Conservation (phyloP, 2,113 vertebrate species). For the Daphoenositta chrysoptera region DNA sequence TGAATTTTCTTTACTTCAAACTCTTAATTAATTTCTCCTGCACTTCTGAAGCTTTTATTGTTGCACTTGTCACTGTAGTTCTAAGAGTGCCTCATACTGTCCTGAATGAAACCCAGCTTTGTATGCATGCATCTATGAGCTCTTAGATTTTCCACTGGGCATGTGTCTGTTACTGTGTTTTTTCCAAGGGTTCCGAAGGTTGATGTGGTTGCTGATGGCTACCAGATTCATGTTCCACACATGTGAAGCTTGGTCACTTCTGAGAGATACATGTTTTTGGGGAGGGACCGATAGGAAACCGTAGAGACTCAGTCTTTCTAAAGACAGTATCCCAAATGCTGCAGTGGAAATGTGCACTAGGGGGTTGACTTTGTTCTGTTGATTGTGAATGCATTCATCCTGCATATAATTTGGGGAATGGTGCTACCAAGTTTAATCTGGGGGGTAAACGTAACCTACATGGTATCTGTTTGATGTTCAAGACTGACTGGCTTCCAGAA, state of each 20-base stretch:
- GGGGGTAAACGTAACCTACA: fast-evolving
- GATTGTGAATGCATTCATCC: neutral
- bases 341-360: neutral
- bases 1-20: neutral
- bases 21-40: neutral
- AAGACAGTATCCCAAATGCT: neutral
- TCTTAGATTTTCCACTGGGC: neutral
- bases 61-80: neutral
- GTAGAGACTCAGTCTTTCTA: neutral
- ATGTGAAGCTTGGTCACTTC: neutral
- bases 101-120: neutral
- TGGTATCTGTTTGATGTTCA: neutral
- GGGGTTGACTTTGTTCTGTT: neutral
- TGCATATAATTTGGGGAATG: neutral
- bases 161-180: neutral
- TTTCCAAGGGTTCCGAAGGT: neutral
- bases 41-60: neutral
- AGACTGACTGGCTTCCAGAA: neutral
- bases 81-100: neutral
- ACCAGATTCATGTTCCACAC: neutral
- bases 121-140: fast-evolving
- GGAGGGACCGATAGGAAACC: neutral
- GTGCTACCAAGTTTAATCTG: neutral
- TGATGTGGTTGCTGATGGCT: neutral
- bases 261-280: fast-evolving